Conservation (phyloP, 2,797 vertebrate genomes). For the Chromis chromis region DNA sequence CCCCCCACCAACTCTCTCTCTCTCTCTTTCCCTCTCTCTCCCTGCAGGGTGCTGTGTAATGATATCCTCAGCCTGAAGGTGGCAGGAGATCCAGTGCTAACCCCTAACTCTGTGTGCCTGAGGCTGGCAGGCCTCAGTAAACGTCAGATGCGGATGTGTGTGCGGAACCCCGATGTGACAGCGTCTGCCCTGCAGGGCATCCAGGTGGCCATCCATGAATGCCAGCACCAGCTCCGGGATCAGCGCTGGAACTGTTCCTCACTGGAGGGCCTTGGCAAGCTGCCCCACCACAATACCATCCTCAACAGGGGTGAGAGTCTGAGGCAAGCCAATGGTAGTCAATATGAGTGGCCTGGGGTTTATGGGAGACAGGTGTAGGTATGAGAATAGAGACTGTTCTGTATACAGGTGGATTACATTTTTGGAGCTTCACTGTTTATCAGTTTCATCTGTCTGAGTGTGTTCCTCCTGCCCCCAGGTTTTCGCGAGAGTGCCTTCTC, state of each 20-base stretch:
- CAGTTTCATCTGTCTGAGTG: slow-evolving; percentile 7
- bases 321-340: slow-evolving; percentile 34
- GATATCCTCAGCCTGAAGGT: slow-evolving; percentile 93
- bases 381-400: slow-evolving; percentile 4
- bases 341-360: slow-evolving; percentile 21
- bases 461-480: slow-evolving; percentile 78
- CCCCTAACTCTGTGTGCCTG: slow-evolving; percentile 92
- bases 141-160: slow-evolving; percentile 91
- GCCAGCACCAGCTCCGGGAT: slow-evolving; percentile 91
- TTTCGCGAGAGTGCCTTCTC: slow-evolving; percentile 94
- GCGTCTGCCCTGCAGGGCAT: slow-evolving; percentile 94
- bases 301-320: slow-evolving; percentile 89
- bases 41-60: slow-evolving; percentile 89
- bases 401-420: neutral
- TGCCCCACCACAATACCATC: slow-evolving; percentile 90
- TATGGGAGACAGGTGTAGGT: neutral
- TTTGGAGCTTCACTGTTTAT: slow-evolving; percentile 14
- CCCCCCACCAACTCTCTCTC: slow-evolving; percentile 21
- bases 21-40: slow-evolving; percentile 32
- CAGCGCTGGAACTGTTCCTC: slow-evolving; percentile 96
- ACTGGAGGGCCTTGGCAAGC: slow-evolving; percentile 88
- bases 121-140: slow-evolving; percentile 92
- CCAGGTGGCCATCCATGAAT: slow-evolving; percentile 93
- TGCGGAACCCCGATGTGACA: slow-evolving; percentile 92
- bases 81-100: slow-evolving; percentile 91